Evolutionary conservation across 2,797 vertebrate species (phyloP).

Genomic region (Momotus momota): DNA sequence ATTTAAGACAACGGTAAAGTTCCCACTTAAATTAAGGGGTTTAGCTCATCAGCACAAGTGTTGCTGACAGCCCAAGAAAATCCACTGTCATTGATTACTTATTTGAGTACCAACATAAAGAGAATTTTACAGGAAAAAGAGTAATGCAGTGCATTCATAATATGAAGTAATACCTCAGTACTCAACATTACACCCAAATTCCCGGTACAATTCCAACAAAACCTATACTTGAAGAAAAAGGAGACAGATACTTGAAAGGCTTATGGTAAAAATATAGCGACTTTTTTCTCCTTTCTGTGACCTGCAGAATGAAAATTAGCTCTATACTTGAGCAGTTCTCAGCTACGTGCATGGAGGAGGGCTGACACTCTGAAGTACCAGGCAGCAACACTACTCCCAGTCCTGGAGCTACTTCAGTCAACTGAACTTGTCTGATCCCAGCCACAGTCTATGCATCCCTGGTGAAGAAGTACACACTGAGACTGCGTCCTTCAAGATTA

Average conservation of each 20-base stretch:
- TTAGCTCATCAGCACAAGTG: background rate
- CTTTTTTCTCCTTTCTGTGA: background rate
- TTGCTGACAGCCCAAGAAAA: background rate
- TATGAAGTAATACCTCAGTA: background rate
- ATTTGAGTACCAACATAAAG: background rate
- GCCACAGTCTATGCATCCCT: background rate
- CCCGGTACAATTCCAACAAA: background rate
- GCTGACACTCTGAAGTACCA: background rate
- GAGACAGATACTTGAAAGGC: background rate
- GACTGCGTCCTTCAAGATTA: background rate
- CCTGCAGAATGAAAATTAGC: background rate
- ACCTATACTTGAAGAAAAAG: background rate
- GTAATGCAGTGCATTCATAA: background rate
- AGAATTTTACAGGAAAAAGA: background rate
- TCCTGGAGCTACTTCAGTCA: background rate
- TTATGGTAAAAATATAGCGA: background rate
- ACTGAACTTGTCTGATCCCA: background rate
- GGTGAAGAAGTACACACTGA: background rate
- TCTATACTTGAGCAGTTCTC: background rate
- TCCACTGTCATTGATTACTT: background rate
- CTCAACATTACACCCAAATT: background rate
- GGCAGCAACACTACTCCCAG: background rate
- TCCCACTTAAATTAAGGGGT: background rate
- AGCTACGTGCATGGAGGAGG: accelerated
- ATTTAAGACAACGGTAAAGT: background rate